phyloP scores from a whole-genome alignment of 1,140 invertebrate genomes.

The Coenobita brevimanus region DNA sequence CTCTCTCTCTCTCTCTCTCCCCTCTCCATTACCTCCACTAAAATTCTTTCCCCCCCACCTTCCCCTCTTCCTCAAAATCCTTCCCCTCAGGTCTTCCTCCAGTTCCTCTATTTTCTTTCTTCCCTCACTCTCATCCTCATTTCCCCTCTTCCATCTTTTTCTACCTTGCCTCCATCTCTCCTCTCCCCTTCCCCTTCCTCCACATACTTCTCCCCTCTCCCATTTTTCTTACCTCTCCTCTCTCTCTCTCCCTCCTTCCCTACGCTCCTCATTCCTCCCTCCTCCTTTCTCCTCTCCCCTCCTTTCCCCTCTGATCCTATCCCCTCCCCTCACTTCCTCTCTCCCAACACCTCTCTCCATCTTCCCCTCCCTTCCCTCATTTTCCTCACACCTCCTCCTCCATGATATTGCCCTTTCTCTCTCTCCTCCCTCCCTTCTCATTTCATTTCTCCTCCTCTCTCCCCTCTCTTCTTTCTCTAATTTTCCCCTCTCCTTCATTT shows the following conservation, averaged over 20 bases:
- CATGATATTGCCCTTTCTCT: too few species aligned
- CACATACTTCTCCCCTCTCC: background rate
- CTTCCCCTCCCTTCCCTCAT: too few species aligned
- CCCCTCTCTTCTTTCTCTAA: too few species aligned
- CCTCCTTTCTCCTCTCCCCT: background rate
- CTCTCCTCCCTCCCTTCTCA: too few species aligned
- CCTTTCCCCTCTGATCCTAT: background rate
- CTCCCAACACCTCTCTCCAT: background rate
- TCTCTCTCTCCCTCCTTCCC: background rate
- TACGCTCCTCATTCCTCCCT: background rate
- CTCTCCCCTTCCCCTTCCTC: too few species aligned
- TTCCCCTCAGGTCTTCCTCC: too few species aligned
- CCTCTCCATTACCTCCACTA: background rate
- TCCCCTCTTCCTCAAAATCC: background rate
- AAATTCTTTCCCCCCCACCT: background rate
- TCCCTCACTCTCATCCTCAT: background rate
- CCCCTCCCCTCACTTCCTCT: background rate
- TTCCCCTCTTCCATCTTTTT: background rate
- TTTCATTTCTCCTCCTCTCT: too few species aligned
- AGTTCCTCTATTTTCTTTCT: background rate
- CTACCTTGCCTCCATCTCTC: too few species aligned
- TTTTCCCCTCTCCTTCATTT: too few species aligned
- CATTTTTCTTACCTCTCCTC: background rate
- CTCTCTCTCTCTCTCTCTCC: background rate
- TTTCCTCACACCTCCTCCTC: too few species aligned